Base-by-base conservation (phyloP, 2,113 vertebrate genomes). In the Strix uralensis region DNA sequence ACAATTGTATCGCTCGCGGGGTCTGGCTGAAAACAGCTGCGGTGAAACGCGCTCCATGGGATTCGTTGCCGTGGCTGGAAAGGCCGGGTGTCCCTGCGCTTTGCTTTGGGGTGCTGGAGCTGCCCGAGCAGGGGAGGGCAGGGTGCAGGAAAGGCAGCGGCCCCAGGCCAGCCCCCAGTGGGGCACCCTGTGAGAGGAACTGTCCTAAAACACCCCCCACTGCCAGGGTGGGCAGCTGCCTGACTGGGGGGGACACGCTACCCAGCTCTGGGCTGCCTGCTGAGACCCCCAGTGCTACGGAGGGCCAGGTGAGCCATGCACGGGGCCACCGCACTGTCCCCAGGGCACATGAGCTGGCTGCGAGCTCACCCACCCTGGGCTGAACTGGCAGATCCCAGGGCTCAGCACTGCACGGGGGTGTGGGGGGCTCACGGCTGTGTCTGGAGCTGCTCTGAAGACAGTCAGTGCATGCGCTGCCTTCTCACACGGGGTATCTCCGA, bases 281-380 rank as follows among this genome's bases (percentile, higher is more conserved):
- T 0, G 10, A n/a, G 57, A 10, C 36, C 77, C 14, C 11, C 3
- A 0, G 38, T 1, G 4, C 63, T 42, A 17, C 0, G 0, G 26
- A 22, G 40, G 63, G 25, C 29, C 34, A 8, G 29, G 40, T 30
- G 62, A 61, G 34, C 66, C 66, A 44, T 1, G 4, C 52, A 8
- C 1, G 8, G 20, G 32, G 67, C 40, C 47, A 36, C 38, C 5
- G 1, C 16, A 10, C 1, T 1, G 34, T 30, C 59, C 38, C 32
- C 12, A 3, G 30, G 36, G 67, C 54, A 17, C 0, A 1, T 1
- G n/a, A 49, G 30, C 18, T 13, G 67, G 54, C 67, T 26, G 11
- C 36, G 3, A 44, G 49, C 47, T 42, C 38, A 5, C 26, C 22
- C 19, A 8, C 44, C 10, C 21, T 2, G 29, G 14, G 54, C 49